Base-by-base conservation (phyloP, 2,113 vertebrate species). In the Oncorhynchus mykiss region DNA sequence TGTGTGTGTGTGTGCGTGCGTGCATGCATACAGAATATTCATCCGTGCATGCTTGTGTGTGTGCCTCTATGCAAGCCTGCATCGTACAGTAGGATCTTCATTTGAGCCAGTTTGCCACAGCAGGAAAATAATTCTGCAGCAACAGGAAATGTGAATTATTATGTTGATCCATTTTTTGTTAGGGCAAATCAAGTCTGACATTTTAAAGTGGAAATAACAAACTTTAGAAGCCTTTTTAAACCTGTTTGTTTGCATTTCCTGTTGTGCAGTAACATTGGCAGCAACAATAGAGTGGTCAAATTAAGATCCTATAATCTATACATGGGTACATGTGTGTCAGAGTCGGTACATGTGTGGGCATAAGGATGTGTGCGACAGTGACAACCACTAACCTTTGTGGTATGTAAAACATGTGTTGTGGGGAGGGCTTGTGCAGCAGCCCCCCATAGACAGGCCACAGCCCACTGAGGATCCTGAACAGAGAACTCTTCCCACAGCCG, bases 331-430 rank as follows among this genome's bases (percentile, higher is more conserved):
- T 20, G 39, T 60, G 34, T 62, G 54, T 39, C 18, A 22, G 70
- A 65, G 57, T 66, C 54, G 39, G 59, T 27, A 18, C 57, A 39
- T 65, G 71, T 54, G 39, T 8, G 9, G 22, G 51, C 64, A 71
- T 66, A 54, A 16, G 48, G 1, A 48, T 75, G 39, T 69, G 29
- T 69, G 1, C 88, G 62, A 22, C 31, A 1, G 20, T 4, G 49
- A 4, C 20, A 24, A 13, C 22, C 2, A n/a, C 62, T 74, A 88
- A 99, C 98, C 98, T 97, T 88, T 99, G 98, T 82, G 98, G 98
- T 88, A 99, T 99, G 91, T 99, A 99, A 91, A 99, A 99, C 97
- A 99, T 95, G 68, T 99, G 94, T 13, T 98, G 93, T 0, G 98
- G 98, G 49, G 96, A 94, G 0, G 98, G 98, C 80, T 99, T 99